Conservation (phyloP, 1,140 invertebrate species). For the Calephelis nemesis region DNA sequence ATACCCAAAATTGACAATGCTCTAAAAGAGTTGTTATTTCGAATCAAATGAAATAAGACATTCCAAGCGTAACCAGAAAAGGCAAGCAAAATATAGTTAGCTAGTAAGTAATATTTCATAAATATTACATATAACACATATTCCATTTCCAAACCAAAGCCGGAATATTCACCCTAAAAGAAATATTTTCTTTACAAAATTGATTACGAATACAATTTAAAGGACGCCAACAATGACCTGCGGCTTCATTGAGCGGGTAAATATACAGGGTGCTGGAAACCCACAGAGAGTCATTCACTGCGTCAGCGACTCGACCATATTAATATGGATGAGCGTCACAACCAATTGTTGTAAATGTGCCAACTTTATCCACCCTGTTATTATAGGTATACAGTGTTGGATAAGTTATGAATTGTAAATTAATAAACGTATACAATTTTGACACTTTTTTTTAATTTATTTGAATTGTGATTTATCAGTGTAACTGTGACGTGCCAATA, state of each 20-base stretch:
- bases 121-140: no score
- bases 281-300: slow-evolving; percentile 45
- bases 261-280: slow-evolving; percentile 38
- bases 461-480: no score
- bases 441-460: neutral
- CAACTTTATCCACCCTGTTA: slow-evolving; percentile 46
- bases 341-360: slow-evolving; percentile 47
- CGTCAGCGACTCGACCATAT: slow-evolving; percentile 47
- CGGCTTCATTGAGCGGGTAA: slow-evolving; percentile 37
- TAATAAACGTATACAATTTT: slow-evolving; percentile 27
- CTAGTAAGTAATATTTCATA: no score
- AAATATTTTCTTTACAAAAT: no score
- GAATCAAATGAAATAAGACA: no score
- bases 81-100: no score
- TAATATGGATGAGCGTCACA: slow-evolving; percentile 57
- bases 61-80: no score
- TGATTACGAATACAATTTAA: neutral
- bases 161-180: no score
- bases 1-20: no score
- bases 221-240: slow-evolving; percentile 9
- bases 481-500: no score
- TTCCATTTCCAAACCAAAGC: no score
- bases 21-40: no score
- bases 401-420: slow-evolving; percentile 40
- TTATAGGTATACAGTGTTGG: slow-evolving; percentile 28